Percentiles rank a stretch among this genome's conserved stretches.
Evolutionary conservation across 2,888 invertebrate species (phyloP).

Genomic region (Ametastegia equiseti): DNA sequence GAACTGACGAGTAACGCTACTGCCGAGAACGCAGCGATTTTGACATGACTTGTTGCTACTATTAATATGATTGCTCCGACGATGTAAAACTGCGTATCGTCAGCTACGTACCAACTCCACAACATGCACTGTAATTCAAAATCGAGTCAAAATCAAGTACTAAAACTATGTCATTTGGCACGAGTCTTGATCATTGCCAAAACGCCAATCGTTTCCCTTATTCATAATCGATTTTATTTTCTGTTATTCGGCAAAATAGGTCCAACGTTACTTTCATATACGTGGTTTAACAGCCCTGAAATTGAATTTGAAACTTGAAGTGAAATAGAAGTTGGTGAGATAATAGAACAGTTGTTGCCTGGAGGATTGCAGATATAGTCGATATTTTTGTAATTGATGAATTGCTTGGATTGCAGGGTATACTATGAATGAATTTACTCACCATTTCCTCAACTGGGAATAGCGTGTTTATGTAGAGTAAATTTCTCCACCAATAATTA

Average conservation of each 20-base stretch:
- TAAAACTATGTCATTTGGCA: not conserved
- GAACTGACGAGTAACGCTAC: slow-evolving; percentile 85
- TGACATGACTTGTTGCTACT: slow-evolving; percentile 88
- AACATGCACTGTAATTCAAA: slow-evolving; percentile 86
- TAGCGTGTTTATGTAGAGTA: slow-evolving; percentile 90
- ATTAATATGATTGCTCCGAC: slow-evolving; percentile 90
- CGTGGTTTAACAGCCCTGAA: no score
- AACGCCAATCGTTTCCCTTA: not conserved
- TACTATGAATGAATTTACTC: slow-evolving; percentile 60
- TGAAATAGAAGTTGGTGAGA: no score
- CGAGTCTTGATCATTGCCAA: not conserved
- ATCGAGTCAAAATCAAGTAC: slow-evolving; percentile 27
- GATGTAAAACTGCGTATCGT: slow-evolving; percentile 92
- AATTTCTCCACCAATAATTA: slow-evolving; percentile 92
- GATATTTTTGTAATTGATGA: no score
- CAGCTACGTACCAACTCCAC: slow-evolving; percentile 94
- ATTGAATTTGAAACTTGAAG: no score
- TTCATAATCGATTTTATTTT: no score
- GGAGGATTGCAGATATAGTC: no score
- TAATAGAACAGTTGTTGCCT: no score
- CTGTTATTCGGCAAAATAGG: not conserved
- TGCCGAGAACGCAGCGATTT: slow-evolving; percentile 83
- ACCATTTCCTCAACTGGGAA: slow-evolving; percentile 93
- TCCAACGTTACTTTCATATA: not conserved
- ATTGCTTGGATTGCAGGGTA: not conserved